Conservation (phyloP, 1,140 invertebrate genomes). For the Kradibia gibbosae region DNA sequence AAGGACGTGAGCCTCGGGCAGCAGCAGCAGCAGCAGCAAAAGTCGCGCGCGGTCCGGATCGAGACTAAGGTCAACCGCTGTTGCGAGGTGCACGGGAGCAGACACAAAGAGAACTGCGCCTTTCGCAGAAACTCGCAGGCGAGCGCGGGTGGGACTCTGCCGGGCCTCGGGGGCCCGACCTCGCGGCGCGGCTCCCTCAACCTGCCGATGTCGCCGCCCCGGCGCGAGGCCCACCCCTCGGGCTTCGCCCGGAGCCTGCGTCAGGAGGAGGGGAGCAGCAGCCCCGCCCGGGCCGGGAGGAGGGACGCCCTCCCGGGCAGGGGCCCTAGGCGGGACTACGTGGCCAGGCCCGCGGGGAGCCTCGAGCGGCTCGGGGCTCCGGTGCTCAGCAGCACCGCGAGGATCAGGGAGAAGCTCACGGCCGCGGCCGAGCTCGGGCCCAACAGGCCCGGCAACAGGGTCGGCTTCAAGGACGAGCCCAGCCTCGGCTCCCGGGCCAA, state of each 20-base stretch:
- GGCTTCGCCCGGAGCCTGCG: constrained; percentile 79
- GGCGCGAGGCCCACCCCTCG: constrained; percentile 78
- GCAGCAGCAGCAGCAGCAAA: constrained; percentile 59
- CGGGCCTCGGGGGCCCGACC: constrained; percentile 56
- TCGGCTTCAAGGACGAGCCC: constrained; percentile 67
- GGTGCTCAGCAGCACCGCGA: constrained; percentile 26
- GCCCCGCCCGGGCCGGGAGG: too few relatives aligned
- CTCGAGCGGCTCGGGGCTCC: constrained; percentile 60
- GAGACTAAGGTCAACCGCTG: constrained; percentile 74
- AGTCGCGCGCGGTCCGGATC: constrained; percentile 70
- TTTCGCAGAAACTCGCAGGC: constrained; percentile 74
- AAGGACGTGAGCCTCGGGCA: constrained; percentile 77
- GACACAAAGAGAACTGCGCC: constrained; percentile 72
- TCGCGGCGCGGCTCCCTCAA: constrained; percentile 76
- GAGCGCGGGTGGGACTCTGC: constrained; percentile 53
- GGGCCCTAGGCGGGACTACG: constrained; percentile 69
- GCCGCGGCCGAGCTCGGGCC: constrained; percentile 53
- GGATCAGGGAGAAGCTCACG: constrained; percentile 35
- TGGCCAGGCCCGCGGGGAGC: constrained; percentile 68
- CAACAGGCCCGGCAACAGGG: constrained; percentile 62
- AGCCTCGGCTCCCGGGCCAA: constrained; percentile 70
- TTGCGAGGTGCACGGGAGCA: constrained; percentile 82
- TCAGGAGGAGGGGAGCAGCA: too few relatives aligned
- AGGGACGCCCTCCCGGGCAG: too few relatives aligned
- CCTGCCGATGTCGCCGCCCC: constrained; percentile 72